Evolutionary conservation across 2,797 vertebrate genomes (phyloP).

Genomic region (Sphenopsis melanotis): DNA sequence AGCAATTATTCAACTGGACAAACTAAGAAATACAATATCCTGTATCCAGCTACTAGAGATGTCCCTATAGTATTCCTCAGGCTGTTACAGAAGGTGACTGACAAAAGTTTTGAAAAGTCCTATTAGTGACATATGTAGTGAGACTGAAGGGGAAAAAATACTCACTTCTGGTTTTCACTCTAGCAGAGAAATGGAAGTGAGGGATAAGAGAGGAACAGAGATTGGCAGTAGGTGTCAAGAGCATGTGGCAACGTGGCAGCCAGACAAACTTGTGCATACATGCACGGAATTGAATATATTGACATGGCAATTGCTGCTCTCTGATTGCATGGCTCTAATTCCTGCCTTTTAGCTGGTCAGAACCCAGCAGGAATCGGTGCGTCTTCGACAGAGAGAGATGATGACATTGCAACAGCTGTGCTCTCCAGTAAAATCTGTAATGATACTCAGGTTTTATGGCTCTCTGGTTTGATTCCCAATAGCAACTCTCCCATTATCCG

Average conservation of each 20-base stretch:
- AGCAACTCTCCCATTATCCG: slow-evolving; percentile 62
- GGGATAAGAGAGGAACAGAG: not conserved
- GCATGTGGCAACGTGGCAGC: not conserved
- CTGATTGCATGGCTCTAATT: not conserved
- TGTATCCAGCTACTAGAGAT: slow-evolving; percentile 48
- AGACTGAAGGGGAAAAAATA: not conserved
- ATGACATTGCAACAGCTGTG: slow-evolving; percentile 71
- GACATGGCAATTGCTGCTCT: not conserved
- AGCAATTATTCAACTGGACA: slow-evolving; percentile 49
- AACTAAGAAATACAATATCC: slow-evolving; percentile 57
- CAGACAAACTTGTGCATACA: fast-evolving
- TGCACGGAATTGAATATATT: not conserved
- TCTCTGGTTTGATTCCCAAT: slow-evolving; percentile 49
- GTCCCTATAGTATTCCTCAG: slow-evolving; percentile 45
- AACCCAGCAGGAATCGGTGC: not conserved
- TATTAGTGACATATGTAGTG: slow-evolving; percentile 33
- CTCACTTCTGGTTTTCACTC: not conserved
- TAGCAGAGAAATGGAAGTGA: not conserved
- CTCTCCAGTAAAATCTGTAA: slow-evolving; percentile 28
- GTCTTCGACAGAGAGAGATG: not conserved
- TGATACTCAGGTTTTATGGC: slow-evolving; percentile 32
- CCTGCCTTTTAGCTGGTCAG: not conserved
- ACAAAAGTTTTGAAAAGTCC: slow-evolving; percentile 55
- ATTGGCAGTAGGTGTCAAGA: not conserved
- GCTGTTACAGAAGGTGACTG: slow-evolving; percentile 15